These are phyloP conservation scores for Zhuqinia jingwanae DNA, from an alignment of 2,888 invertebrate genomes.

Conservation along the genomic window DNA sequence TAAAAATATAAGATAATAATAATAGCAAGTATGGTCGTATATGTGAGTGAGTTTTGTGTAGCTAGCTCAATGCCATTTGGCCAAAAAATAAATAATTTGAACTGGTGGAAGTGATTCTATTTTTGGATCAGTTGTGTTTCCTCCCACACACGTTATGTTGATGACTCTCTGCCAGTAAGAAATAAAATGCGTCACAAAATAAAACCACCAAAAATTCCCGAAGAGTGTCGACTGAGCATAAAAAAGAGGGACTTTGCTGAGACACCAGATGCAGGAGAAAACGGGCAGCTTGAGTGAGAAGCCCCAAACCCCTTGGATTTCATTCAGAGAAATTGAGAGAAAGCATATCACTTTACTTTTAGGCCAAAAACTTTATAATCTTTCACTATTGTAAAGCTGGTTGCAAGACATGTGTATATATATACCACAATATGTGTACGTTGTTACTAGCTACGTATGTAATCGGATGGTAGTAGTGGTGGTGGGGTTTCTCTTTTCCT, in stretches of 20 bases:
- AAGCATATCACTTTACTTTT: constrained; percentile 33
- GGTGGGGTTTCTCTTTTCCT: background rate
- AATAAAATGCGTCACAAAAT: constrained; percentile 73
- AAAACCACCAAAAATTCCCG: constrained; percentile 55
- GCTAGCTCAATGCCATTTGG: constrained; percentile 57
- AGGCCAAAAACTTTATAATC: background rate
- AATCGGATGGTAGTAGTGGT: background rate
- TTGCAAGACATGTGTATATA: background rate
- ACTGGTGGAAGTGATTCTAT: constrained; percentile 71
- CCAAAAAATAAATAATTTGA: constrained; percentile 52
- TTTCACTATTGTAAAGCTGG: background rate
- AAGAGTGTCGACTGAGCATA: constrained; percentile 47
- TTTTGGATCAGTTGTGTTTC: constrained; percentile 67
- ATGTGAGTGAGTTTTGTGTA: too few relatives aligned
- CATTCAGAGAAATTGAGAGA: constrained; percentile 74
- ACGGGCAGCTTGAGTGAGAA: constrained; percentile 10
- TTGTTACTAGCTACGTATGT: too few relatives aligned
- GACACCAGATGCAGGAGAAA: constrained; percentile 59
- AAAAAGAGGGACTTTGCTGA: constrained; percentile 44
- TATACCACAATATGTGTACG: background rate
- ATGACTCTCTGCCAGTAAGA: constrained; percentile 68
- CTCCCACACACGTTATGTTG: constrained; percentile 75
- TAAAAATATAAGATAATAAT: background rate
- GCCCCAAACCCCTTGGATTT: constrained; percentile 59
- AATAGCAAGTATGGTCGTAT: background rate